phyloP scores from a whole-genome alignment of 2,113 vertebrate species.

The Hydrochoerus hydrochaeris region DNA sequence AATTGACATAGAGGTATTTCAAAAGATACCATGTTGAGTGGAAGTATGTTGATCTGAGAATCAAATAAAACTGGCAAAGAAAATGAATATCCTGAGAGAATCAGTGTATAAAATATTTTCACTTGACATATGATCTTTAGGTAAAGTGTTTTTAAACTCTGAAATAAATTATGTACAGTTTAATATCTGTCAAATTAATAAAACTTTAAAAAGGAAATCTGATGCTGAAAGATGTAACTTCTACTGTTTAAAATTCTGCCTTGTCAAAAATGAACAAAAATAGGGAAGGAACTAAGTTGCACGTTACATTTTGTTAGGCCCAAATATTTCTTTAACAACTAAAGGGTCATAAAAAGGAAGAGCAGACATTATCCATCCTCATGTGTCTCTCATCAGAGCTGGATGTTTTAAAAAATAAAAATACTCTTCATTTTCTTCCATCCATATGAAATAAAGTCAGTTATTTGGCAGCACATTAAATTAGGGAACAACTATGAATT shows the following conservation, averaged over 20 bases:
- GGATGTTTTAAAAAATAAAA: not conserved
- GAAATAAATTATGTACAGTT: conserved; percentile 70
- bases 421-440: not conserved
- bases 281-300: not conserved
- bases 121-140: conserved; percentile 68
- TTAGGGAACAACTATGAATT: not conserved
- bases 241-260: conserved; percentile 59
- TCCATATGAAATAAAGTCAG: not conserved
- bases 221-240: conserved; percentile 69
- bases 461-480: not conserved
- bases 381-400: not conserved
- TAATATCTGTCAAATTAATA: conserved; percentile 78
- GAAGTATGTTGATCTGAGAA: not conserved
- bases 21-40: not conserved
- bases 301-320: conserved; percentile 56
- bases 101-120: conserved; percentile 58
- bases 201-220: conserved; percentile 60
- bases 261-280: conserved; percentile 61
- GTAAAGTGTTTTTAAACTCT: conserved; percentile 64
- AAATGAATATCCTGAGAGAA: conserved; percentile 19
- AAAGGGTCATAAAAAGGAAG: conserved; percentile 22
- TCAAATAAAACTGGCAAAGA: conserved; percentile 12
- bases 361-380: not conserved
- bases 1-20: not conserved
- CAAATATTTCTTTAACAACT: conserved; percentile 45